These are phyloP conservation scores for Typhlichthys subterraneus DNA, from an alignment of 2,797 vertebrate genomes.

Conservation along the genomic window DNA sequence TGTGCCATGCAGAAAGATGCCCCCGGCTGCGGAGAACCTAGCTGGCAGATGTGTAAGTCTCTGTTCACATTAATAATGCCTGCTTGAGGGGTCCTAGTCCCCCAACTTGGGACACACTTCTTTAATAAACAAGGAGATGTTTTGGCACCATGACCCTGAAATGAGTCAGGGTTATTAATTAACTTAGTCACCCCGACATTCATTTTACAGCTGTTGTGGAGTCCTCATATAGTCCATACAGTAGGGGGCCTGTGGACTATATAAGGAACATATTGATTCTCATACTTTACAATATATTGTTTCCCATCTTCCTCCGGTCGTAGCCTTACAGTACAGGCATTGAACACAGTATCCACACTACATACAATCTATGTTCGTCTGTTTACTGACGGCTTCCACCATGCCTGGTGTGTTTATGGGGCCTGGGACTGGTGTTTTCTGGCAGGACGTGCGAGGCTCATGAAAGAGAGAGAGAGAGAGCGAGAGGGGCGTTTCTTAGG, in stretches of 20 bases:
- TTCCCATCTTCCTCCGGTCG: not conserved
- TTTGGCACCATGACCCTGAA: too few species aligned
- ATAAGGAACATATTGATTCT: too few species aligned
- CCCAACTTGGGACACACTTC: too few species aligned
- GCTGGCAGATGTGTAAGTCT: slow-evolving; percentile 87
- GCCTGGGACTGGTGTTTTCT: slow-evolving; percentile 46
- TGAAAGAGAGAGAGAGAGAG: slow-evolving; percentile 36
- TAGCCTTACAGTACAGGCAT: slow-evolving; percentile 10
- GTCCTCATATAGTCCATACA: too few species aligned
- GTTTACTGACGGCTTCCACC: slow-evolving; percentile 49
- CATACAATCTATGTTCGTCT: slow-evolving; percentile 51
- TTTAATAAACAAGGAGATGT: too few species aligned
- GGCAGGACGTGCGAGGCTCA: slow-evolving; percentile 50
- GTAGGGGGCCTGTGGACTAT: too few species aligned
- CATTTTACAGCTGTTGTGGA: too few species aligned
- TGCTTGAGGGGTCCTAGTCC: not conserved
- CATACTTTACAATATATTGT: too few species aligned
- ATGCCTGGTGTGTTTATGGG: slow-evolving; percentile 45
- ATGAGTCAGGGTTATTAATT: too few species aligned
- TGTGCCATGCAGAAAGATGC: slow-evolving; percentile 77
- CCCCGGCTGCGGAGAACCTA: slow-evolving; percentile 81
- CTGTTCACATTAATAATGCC: not conserved
- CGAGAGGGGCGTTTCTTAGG: not conserved
- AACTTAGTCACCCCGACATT: too few species aligned
- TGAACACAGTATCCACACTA: slow-evolving; percentile 22